A percentile compares a stretch with the other conserved stretches of the same genome.
Conservation (phyloP, 1,140 invertebrate species). For the Zelostemma sp. region DNA sequence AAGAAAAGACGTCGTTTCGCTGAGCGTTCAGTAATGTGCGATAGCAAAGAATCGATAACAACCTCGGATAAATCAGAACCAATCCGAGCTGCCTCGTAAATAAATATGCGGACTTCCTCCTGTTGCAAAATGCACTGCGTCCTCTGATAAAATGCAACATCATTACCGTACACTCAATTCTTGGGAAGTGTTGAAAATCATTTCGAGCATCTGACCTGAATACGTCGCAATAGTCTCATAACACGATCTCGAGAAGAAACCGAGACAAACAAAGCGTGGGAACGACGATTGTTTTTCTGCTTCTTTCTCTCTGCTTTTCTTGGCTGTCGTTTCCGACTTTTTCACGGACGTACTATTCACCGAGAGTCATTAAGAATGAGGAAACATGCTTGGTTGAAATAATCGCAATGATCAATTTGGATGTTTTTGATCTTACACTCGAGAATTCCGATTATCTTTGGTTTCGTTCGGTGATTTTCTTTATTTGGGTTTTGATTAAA, state of each 20-base stretch:
- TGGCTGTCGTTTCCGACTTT: not conserved
- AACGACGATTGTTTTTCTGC: slow-evolving; percentile 20
- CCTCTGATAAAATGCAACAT: not conserved
- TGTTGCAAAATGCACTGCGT: not conserved
- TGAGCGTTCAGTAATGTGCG: slow-evolving; percentile 33
- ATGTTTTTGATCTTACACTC: too few relatives aligned
- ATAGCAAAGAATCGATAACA: slow-evolving; percentile 49
- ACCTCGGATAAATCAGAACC: slow-evolving; percentile 28
- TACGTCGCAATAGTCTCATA: slow-evolving; percentile 19
- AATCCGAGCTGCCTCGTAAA: slow-evolving; percentile 41
- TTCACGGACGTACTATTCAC: too few relatives aligned
- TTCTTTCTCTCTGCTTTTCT: slow-evolving; percentile 14
- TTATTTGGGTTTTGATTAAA: too few relatives aligned
- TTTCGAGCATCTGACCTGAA: slow-evolving; percentile 31
- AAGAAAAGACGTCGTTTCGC: slow-evolving; percentile 47
- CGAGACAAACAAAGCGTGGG: slow-evolving; percentile 21
- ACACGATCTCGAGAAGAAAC: slow-evolving; percentile 19
- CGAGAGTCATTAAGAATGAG: too few relatives aligned
- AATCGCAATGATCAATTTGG: too few relatives aligned
- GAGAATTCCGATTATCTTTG: too few relatives aligned
- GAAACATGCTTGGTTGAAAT: too few relatives aligned
- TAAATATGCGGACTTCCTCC: slow-evolving; percentile 8
- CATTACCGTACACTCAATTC: slow-evolving; percentile 10
- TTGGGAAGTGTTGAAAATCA: slow-evolving; percentile 19
- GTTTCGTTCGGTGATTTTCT: too few relatives aligned